Conservation (phyloP, 2,888 invertebrate genomes). For the Scrobipalpa atriplicella region DNA sequence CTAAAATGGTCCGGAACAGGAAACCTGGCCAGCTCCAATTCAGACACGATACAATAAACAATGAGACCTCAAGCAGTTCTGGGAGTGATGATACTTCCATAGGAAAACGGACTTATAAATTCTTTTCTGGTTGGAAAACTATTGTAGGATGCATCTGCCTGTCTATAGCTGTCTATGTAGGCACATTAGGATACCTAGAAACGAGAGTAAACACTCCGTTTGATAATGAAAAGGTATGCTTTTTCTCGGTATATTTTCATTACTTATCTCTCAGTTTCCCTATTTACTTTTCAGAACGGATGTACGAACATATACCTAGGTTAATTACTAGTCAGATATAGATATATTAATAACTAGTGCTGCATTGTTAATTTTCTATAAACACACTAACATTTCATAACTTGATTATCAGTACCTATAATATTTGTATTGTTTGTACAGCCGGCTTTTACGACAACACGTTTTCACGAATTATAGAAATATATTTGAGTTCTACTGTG, state of each 20-base stretch:
- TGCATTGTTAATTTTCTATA: background rate
- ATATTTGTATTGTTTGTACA: background rate
- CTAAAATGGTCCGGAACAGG: conserved; percentile 44
- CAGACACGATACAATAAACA: conserved; percentile 48
- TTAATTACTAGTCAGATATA: too few species aligned
- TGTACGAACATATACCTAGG: background rate
- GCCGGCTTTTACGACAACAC: conserved; percentile 1
- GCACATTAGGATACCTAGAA: conserved; percentile 92
- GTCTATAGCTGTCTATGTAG: conserved; percentile 87
- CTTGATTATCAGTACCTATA: too few species aligned
- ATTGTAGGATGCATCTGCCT: conserved; percentile 84
- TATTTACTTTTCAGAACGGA: conserved; percentile 4
- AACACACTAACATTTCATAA: background rate
- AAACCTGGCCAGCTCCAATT: conserved; percentile 52
- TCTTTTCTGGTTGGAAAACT: conserved; percentile 82
- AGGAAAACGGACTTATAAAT: conserved; percentile 47
- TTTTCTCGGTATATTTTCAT: background rate
- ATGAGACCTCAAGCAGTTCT: conserved; percentile 65
- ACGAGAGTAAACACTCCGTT: conserved; percentile 94
- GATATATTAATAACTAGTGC: too few species aligned
- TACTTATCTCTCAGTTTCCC: background rate
- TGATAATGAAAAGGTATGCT: conserved; percentile 87
- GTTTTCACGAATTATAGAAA: too few species aligned
- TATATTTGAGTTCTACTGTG: background rate
- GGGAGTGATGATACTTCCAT: conserved; percentile 50